Percentiles rank a stretch among this genome's conserved stretches.
Evolutionary conservation across 2,888 invertebrate species (phyloP).

Genomic region (Brachycybe producta): DNA sequence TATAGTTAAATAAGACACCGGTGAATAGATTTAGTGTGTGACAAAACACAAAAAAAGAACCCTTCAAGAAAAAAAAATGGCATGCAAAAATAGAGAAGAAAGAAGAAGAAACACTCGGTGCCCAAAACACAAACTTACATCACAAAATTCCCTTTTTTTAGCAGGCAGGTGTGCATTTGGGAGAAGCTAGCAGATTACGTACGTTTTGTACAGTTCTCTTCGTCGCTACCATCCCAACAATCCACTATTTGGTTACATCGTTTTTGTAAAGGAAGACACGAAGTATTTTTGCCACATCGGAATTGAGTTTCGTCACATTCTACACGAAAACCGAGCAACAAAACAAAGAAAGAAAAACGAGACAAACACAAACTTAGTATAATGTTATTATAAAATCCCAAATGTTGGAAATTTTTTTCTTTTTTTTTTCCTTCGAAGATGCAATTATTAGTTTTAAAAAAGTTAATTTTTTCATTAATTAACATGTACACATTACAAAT

Average conservation of each 20-base stretch:
- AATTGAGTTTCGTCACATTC: constrained; percentile 35
- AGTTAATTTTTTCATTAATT: too few relatives aligned
- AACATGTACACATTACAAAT: background rate
- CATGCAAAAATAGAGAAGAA: too few relatives aligned
- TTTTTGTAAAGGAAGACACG: constrained; percentile 54
- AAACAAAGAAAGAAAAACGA: background rate
- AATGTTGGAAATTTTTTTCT: background rate
- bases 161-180: constrained; percentile 5
- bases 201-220: constrained; percentile 55
- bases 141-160: constrained; percentile 7
- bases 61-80: too few relatives aligned
- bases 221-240: constrained; percentile 65
- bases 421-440: background rate
- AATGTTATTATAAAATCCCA: background rate
- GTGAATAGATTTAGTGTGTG: too few relatives aligned
- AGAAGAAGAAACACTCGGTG: constrained; percentile 8
- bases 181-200: constrained; percentile 22
- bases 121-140: constrained; percentile 6
- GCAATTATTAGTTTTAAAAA: too few relatives aligned
- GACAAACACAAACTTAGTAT: background rate
- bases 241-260: constrained; percentile 58
- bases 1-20: too few relatives aligned
- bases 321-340: constrained; percentile 15
- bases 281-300: constrained; percentile 57
- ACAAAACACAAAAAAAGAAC: too few relatives aligned